phyloP scores from a whole-genome alignment of 2,797 vertebrate genomes.

The Pteropus rufus region DNA sequence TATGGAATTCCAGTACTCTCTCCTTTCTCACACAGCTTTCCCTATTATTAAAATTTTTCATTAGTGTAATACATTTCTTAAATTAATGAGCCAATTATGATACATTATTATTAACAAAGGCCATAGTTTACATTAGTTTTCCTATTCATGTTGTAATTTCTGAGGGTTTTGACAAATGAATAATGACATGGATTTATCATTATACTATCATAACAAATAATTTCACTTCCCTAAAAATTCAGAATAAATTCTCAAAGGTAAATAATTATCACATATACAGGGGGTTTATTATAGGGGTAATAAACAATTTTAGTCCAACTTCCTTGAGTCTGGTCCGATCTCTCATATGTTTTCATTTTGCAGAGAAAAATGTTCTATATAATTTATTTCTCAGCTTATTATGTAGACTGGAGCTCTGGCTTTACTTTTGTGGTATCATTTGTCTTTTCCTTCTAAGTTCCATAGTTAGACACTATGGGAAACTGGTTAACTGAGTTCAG shows the following conservation, averaged over 20 bases:
- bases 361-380: neutral
- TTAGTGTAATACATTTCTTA: neutral
- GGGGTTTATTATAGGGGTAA: neutral
- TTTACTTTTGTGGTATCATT: neutral
- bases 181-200: neutral
- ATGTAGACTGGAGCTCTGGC: neutral
- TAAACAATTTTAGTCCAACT: neutral
- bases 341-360: neutral
- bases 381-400: neutral
- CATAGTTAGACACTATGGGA: neutral
- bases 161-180: neutral
- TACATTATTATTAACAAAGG: neutral
- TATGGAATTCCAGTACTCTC: neutral
- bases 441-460: neutral
- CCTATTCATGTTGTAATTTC: neutral
- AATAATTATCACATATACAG: neutral
- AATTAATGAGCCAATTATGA: neutral
- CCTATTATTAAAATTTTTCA: neutral
- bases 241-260: neutral
- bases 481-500: neutral
- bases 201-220: neutral
- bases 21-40: neutral
- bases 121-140: neutral
- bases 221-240: neutral
- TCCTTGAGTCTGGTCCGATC: neutral